Base-by-base conservation (phyloP, 2,797 vertebrate species). In the Varecia variegata region DNA sequence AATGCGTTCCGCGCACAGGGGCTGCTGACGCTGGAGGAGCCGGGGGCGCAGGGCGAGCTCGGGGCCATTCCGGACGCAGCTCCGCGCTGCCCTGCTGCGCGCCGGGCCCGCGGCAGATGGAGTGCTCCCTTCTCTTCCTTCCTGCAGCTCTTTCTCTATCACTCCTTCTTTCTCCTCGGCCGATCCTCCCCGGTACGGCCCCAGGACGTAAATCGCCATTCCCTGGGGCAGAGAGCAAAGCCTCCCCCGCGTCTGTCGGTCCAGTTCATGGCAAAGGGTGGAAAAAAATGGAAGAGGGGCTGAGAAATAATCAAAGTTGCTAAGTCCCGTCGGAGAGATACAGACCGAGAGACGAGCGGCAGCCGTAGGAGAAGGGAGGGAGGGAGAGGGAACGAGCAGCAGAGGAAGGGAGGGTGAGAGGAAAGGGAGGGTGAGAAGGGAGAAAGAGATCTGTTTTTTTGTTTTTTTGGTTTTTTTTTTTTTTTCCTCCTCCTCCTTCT, bases 241-340 rank as follows among this genome's bases (percentile, higher is more conserved):
- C 80, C 70, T 73, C 43, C 84, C 54, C 68, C 20, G 77, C 32
- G 56, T 73, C 32, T 27, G 71, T 88, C 56, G 5, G 77, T 85
- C 71, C 93, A 56, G 93, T 45, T 88, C 97, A 84, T 92, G 58
- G 84, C 60, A 65, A 80, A 84, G 45, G 56, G 54, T 62, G 65
- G 62, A 2, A 9, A 18, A 38, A 45, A 60, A 38, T 7, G n/a
- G 47, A 13, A 70, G 87, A 14, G 47, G 60, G 54, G 52, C 38
- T 91, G 56, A 56, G 81, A 95, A 87, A 62, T 73, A 80, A 93
- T 58, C 79, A 1, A 67, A 97, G 97, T 97, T 94, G 74, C 79
- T 43, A 43, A 73, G 83, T 88, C 88, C 92, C 40, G 84, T 81
- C 50, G n/a, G 58, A 89, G 76, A 93, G 9, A 45, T 27, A 20